Percentiles rank a stretch among this genome's conserved stretches.
Evolutionary conservation across 2,113 vertebrate species (phyloP).

Genomic region (Microtus ochrogaster): DNA sequence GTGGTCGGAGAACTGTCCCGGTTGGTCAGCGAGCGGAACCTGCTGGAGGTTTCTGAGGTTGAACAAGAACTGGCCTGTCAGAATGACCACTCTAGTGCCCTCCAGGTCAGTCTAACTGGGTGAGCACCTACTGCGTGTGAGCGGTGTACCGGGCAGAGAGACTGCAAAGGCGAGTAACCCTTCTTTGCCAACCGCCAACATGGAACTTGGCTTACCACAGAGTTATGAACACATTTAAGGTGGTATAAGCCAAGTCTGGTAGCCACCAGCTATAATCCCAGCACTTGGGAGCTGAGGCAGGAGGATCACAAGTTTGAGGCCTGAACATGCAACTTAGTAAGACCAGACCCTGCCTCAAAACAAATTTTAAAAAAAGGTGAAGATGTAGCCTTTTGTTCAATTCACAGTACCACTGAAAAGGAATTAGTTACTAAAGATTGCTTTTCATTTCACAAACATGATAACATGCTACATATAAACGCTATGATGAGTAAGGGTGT

Average conservation of each 20-base stretch:
- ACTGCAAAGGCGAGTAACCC: conserved; percentile 29
- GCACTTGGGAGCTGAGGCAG: background rate
- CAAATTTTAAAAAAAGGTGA: background rate
- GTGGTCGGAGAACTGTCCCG: conserved; percentile 97
- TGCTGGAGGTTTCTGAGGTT: conserved; percentile 95
- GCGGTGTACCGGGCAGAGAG: conserved; percentile 51
- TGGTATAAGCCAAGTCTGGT: background rate
- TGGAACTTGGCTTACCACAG: conserved; percentile 10
- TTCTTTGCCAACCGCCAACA: conserved; percentile 12
- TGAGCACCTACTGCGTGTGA: background rate
- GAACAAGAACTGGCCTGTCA: conserved; percentile 98
- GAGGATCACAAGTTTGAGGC: background rate
- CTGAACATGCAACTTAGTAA: background rate
- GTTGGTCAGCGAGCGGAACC: conserved; percentile 89
- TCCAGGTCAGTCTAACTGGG: conserved; percentile 90
- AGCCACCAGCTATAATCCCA: background rate
- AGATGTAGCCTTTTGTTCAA: too few species aligned
- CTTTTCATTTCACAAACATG: conserved; percentile 16
- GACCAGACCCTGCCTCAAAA: background rate
- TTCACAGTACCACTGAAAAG: background rate
- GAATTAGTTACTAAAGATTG: background rate
- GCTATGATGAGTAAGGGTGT: background rate
- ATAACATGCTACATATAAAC: background rate
- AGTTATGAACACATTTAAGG: conserved; percentile 36
- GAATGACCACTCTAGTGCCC: conserved; percentile 95